phyloP scores from a whole-genome alignment of 2,113 vertebrate genomes.

The Callionymus lyra region DNA sequence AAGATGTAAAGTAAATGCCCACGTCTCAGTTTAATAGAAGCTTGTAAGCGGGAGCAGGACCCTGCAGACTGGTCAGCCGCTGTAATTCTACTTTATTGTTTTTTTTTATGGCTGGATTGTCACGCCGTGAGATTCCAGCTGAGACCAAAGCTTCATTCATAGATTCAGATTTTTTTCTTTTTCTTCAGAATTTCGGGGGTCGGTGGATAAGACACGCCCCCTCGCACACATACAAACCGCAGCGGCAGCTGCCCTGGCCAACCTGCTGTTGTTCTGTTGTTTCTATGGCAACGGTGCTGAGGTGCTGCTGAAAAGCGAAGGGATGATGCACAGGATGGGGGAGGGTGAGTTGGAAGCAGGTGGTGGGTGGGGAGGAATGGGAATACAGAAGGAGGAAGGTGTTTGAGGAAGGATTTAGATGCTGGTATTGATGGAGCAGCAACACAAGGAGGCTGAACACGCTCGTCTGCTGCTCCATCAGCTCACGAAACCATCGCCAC shows the following conservation, averaged over 20 bases:
- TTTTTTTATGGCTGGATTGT: too few species aligned
- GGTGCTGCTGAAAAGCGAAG: constrained; percentile 60
- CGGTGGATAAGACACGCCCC: constrained; percentile 34
- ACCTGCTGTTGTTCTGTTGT: constrained; percentile 75
- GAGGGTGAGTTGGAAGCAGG: constrained; percentile 40
- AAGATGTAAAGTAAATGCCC: too few species aligned
- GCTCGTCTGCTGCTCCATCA: constrained; percentile 18
- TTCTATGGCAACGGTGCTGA: constrained; percentile 77
- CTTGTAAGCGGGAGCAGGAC: too few species aligned
- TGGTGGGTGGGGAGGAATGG: constrained; percentile 30
- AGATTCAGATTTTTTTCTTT: too few species aligned
- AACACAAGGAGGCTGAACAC: constrained; percentile 14
- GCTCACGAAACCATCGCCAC: too few species aligned
- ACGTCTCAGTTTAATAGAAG: too few species aligned
- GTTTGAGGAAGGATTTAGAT: constrained; percentile 7
- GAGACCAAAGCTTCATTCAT: too few species aligned
- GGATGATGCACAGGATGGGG: constrained; percentile 48
- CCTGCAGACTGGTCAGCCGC: too few species aligned
- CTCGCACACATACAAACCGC: constrained; percentile 12
- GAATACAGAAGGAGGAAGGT: constrained; percentile 26
- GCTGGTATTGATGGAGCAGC: constrained; percentile 16
- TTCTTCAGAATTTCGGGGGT: too few species aligned
- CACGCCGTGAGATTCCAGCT: too few species aligned
- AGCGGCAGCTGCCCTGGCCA: constrained; percentile 33
- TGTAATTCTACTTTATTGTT: too few species aligned